phyloP scores from a whole-genome alignment of 2,888 invertebrate species.

The Rhabditophanes sp. region DNA sequence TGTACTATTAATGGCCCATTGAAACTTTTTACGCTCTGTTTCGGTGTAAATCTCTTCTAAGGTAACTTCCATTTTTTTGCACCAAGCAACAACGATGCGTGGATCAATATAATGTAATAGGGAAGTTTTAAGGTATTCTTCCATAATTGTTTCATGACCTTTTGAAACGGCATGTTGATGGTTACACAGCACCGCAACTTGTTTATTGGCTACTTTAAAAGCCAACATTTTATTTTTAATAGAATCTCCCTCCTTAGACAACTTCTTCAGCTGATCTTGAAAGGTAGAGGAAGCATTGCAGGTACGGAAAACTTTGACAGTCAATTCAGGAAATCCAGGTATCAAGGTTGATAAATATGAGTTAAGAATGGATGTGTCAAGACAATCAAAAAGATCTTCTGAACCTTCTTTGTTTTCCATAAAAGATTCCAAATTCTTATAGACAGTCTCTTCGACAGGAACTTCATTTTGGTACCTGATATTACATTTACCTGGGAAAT shows the following conservation, averaged over 20 bases:
- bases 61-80: slow-evolving; percentile 85
- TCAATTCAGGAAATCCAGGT: slow-evolving; percentile 87
- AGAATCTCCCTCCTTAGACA: slow-evolving; percentile 55
- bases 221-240: slow-evolving; percentile 57
- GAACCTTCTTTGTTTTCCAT: slow-evolving; percentile 84
- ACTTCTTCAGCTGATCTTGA: slow-evolving; percentile 77
- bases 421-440: slow-evolving; percentile 87
- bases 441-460: slow-evolving; percentile 89
- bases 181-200: slow-evolving; percentile 96
- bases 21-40: slow-evolving; percentile 95
- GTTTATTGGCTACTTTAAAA: slow-evolving; percentile 92
- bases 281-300: slow-evolving; percentile 97
- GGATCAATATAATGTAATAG: slow-evolving; percentile 98
- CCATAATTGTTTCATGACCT: slow-evolving; percentile 91
- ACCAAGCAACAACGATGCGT: slow-evolving; percentile 95
- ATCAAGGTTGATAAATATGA: slow-evolving; percentile 91
- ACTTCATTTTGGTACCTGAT: slow-evolving; percentile 80
- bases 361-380: slow-evolving; percentile 83
- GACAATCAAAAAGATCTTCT: slow-evolving; percentile 90
- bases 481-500: slow-evolving; percentile 89
- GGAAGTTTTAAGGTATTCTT: slow-evolving; percentile 85
- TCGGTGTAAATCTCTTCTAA: slow-evolving; percentile 98
- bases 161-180: slow-evolving; percentile 98
- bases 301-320: slow-evolving; percentile 99
- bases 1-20: slow-evolving; percentile 99